Evolutionary conservation across 2,113 vertebrate genomes (phyloP), one percentile per base, ranked within the genome.

Genomic region (Coturnix japonica): DNA sequence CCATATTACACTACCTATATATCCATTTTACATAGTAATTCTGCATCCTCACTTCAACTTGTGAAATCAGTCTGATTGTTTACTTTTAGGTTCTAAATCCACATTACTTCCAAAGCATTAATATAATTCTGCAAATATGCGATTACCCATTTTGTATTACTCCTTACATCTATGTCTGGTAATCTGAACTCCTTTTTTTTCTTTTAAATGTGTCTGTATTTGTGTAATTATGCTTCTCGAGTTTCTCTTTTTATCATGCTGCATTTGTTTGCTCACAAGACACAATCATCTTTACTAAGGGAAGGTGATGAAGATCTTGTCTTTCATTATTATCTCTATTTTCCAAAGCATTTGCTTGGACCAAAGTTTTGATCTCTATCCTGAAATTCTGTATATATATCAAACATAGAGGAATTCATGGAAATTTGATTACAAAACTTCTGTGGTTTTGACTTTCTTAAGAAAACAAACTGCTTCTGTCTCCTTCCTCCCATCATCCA

Each of bases 31-130:
- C 64, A 75, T 30, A 95, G 66, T 92, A 94, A 91, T 78, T 89
- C 85, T 89, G 74, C 81, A 94, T 85, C 64, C 73, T 95, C 86
- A 76, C 74, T 95, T 81, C 75, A 89, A 89, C 87, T 95, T 88
- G 73, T 30, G 81, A 96, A 96, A 94, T 89, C 93, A 89, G 81
- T 65, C 75, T 94, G 93, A 95, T 94, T 93, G 87, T 93, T 96
- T 96, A 96, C 96, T 96, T 95, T 85, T 83, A 74, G 81, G 59
- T 93, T 96, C 63, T 82, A 81, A 85, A 95, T 84, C 69, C 91
- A 88, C 91, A 90, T 64, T 60, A 78, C n/a, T 95, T 91, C 73
- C 82, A 94, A 92, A 96, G 78, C 73, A 87, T 87, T 89, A 92
- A 95, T 87, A 54, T 70, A 61, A 67, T 89, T 93, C 95, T 54